Percentiles rank a stretch among this genome's conserved stretches.
These are phyloP conservation scores for Holacanthus passer DNA, from an alignment of 2,113 vertebrate species.

Conservation along the genomic window DNA sequence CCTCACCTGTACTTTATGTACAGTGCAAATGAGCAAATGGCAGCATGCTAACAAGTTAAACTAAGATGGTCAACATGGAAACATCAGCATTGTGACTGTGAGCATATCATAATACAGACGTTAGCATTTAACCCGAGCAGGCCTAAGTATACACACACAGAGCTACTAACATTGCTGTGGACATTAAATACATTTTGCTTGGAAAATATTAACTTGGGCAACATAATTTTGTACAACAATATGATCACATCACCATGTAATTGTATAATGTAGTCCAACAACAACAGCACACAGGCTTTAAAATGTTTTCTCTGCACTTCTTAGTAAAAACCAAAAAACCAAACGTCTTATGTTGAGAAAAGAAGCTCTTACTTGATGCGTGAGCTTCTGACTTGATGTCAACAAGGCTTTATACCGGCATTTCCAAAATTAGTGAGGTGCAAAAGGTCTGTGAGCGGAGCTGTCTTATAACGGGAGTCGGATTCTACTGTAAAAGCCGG, in stretches of 20 bases:
- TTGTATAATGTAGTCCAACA: neutral
- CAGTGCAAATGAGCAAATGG: neutral
- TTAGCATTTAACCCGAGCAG: neutral
- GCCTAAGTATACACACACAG: neutral
- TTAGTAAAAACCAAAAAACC: neutral
- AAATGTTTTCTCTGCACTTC: neutral
- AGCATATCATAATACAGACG: neutral
- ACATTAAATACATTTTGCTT: neutral
- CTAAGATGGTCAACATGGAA: neutral
- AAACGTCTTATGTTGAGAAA: neutral
- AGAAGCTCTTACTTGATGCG: neutral
- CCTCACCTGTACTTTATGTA: neutral
- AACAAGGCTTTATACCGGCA: constrained; percentile 27
- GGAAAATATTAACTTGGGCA: neutral
- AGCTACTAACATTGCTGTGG: neutral
- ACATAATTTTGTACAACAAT: neutral
- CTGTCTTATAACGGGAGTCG: constrained; percentile 7
- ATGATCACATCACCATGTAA: neutral
- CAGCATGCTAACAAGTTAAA: neutral
- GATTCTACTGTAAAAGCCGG: constrained; percentile 32
- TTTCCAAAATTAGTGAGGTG: constrained; percentile 36
- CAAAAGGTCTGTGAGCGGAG: neutral
- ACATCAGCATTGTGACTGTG: neutral
- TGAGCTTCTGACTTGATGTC: constrained; percentile 28
- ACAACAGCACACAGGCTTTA: neutral